phyloP scores from a whole-genome alignment of 2,888 invertebrate genomes.

The Lordiphosa fenestrarum region DNA sequence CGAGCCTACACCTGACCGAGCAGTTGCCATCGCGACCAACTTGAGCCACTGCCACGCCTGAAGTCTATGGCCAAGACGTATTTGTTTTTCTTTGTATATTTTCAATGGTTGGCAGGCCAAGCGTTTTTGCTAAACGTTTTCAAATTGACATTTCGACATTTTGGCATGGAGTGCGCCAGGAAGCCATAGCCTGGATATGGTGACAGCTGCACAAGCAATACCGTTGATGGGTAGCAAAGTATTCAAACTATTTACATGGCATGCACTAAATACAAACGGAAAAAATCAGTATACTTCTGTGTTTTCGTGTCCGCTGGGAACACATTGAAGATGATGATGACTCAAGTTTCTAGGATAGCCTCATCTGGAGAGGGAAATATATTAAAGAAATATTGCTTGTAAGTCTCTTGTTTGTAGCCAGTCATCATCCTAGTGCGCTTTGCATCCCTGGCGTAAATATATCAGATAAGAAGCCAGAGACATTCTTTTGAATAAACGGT shows the following conservation, averaged over 20 bases:
- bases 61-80: constrained; percentile 35
- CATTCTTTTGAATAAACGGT: too few species aligned
- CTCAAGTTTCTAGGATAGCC: too few species aligned
- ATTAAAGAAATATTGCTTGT: too few species aligned
- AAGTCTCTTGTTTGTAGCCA: too few species aligned
- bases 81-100: constrained; percentile 35
- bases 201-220: constrained; percentile 61
- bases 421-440: too few species aligned
- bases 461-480: too few species aligned
- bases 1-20: constrained; percentile 60
- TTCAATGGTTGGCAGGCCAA: constrained; percentile 35
- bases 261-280: constrained; percentile 2
- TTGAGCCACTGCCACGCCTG: constrained; percentile 30
- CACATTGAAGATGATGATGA: constrained; percentile 52
- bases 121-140: constrained; percentile 66
- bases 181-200: constrained; percentile 42
- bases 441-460: too few species aligned
- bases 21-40: constrained; percentile 29
- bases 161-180: constrained; percentile 52
- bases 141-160: constrained; percentile 73
- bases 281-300: not conserved
- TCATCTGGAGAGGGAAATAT: too few species aligned
- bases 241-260: constrained; percentile 55
- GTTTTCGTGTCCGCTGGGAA: constrained; percentile 16
- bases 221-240: constrained; percentile 40